A percentile compares a stretch with the other conserved stretches of the same genome.
Conservation (phyloP, 1,140 invertebrate genomes). For the Diachasmimorpha longicaudata region DNA sequence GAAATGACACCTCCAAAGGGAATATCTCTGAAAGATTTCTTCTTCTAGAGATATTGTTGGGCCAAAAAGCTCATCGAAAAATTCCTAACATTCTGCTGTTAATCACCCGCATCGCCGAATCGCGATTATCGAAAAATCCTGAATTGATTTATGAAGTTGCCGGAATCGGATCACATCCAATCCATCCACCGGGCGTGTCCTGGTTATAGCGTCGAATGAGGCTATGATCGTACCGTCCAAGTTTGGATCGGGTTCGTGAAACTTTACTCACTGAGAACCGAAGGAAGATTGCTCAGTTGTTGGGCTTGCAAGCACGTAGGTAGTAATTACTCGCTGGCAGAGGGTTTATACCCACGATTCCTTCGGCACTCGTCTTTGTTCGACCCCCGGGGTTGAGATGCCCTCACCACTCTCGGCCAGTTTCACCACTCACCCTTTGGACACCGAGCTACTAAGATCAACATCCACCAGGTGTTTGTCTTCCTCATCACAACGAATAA, state of each 20-base stretch:
- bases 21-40: too few species aligned
- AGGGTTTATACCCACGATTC: not conserved
- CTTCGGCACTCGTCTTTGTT: not conserved
- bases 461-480: not conserved
- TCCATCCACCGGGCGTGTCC: not conserved
- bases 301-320: conserved; percentile 15
- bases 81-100: too few species aligned
- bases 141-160: not conserved
- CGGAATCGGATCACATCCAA: not conserved
- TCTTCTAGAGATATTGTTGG: too few species aligned
- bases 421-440: not conserved
- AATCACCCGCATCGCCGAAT: too few species aligned
- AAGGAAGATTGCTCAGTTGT: conserved; percentile 18
- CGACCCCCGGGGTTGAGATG: not conserved
- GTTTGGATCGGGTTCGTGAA: conserved; percentile 17
- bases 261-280: conserved; percentile 14
- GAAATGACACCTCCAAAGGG: too few species aligned
- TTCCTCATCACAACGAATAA: not conserved
- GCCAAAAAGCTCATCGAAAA: too few species aligned
- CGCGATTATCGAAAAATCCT: too few species aligned
- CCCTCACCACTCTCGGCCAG: not conserved
- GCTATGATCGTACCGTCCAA: conserved; percentile 15
- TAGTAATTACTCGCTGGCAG: conserved; percentile 21
- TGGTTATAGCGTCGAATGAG: not conserved
- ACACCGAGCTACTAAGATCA: not conserved